A percentile compares a stretch with the other conserved stretches of the same genome.
Evolutionary conservation across 2,888 invertebrate species (phyloP).

Genomic region (Allacma fusca): DNA sequence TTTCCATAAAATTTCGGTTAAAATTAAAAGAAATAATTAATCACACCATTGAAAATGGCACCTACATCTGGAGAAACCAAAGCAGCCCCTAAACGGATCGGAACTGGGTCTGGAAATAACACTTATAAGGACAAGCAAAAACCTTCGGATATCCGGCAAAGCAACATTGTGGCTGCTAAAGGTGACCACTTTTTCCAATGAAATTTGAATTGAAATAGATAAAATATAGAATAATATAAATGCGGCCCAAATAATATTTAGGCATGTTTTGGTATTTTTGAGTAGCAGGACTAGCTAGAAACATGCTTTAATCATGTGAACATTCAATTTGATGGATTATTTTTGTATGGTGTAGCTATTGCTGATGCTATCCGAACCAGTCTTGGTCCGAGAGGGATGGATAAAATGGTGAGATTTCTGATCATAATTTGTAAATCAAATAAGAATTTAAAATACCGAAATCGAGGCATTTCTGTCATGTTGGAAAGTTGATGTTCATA

Average conservation of each 20-base stretch:
- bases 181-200: conserved; percentile 71
- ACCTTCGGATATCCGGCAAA: conserved; percentile 90
- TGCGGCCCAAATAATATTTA: not conserved
- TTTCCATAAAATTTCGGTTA: conserved; percentile 13
- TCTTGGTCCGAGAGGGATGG: conserved; percentile 98
- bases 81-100: not conserved
- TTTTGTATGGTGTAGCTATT: conserved; percentile 76
- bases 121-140: conserved; percentile 92
- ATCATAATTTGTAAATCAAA: no score
- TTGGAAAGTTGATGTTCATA: not conserved
- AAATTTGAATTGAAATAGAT: conserved; percentile 13
- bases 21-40: conserved; percentile 22
- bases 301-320: no score
- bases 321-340: no score
- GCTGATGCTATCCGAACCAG: conserved; percentile 99
- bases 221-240: not conserved
- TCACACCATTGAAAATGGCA: conserved; percentile 35
- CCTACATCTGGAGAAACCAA: conserved; percentile 40
- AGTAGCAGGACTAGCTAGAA: no score
- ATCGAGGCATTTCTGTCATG: no score
- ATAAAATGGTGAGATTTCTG: conserved; percentile 94
- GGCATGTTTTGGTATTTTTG: no score
- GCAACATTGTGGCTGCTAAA: conserved; percentile 98
- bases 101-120: conserved; percentile 54
- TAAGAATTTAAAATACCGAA: not conserved